A percentile compares a stretch with the other conserved stretches of the same genome.
phyloP scores from a whole-genome alignment of 2,888 invertebrate genomes.

The Frankliniella fusca region DNA sequence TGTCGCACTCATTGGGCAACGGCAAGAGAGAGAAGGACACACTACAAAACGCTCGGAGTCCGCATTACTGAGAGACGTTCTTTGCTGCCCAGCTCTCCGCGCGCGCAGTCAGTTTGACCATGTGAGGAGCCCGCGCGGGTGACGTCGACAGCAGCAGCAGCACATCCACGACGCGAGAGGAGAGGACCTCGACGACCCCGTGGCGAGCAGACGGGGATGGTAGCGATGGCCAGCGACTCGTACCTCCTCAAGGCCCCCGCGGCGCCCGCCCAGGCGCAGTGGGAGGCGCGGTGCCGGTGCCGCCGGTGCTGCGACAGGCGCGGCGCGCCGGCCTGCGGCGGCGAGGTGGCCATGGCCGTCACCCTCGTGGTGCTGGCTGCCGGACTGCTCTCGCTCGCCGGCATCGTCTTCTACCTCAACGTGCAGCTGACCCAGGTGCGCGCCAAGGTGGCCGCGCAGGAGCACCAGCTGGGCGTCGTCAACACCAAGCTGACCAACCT shows the following conservation, averaged over 20 bases:
- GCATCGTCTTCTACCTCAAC: neutral
- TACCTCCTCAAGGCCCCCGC: neutral
- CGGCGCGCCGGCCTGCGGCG: neutral
- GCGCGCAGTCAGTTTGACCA: neutral
- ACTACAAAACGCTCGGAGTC: too few species aligned
- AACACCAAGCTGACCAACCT: neutral
- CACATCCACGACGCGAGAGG: neutral
- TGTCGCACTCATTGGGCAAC: too few species aligned
- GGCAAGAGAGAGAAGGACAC: too few species aligned
- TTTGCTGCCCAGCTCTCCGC: too few species aligned
- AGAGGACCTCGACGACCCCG: neutral
- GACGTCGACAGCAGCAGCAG: neutral
- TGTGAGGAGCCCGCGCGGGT: neutral
- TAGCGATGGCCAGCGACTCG: neutral
- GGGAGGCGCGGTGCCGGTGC: neutral
- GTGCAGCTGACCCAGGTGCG: neutral
- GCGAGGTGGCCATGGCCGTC: neutral
- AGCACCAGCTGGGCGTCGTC: neutral
- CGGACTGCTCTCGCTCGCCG: neutral
- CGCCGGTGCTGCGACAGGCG: neutral
- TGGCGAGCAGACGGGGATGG: neutral
- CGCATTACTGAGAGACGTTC: too few species aligned
- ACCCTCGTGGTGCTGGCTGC: neutral
- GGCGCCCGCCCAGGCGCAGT: neutral
- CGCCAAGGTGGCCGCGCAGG: neutral